Percentiles rank a stretch among this genome's conserved stretches.
Conservation (phyloP, 2,113 vertebrate genomes). For the Sander lucioperca region DNA sequence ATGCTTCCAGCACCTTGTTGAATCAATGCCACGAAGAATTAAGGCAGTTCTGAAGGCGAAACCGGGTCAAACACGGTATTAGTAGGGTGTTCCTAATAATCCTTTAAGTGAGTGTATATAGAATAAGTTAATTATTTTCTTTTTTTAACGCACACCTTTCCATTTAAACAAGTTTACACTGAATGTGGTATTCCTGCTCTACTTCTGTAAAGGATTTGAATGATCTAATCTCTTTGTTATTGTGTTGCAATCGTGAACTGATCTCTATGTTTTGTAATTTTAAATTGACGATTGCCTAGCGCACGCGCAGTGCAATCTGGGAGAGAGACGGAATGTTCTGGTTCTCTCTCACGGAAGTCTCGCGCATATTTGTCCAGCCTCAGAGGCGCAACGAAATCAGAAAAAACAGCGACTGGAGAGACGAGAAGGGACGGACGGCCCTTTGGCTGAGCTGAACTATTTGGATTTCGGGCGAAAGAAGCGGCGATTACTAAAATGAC, state of each 20-base stretch:
- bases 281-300: neutral
- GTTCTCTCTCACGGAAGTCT: slow-evolving; percentile 50
- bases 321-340: slow-evolving; percentile 49
- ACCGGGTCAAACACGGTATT: too few species aligned
- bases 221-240: neutral
- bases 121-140: neutral
- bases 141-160: neutral
- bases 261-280: neutral
- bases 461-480: slow-evolving; percentile 59
- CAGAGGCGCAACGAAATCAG: slow-evolving; percentile 29
- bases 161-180: neutral
- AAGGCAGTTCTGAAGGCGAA: too few species aligned
- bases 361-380: slow-evolving; percentile 52
- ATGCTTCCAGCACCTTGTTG: too few species aligned
- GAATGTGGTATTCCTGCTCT: neutral
- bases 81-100: too few species aligned
- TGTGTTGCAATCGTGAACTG: neutral
- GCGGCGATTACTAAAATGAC: slow-evolving; percentile 76
- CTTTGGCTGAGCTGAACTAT: slow-evolving; percentile 72
- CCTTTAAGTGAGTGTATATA: too few species aligned
- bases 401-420: slow-evolving; percentile 47
- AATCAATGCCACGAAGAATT: too few species aligned
- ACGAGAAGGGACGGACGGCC: slow-evolving; percentile 68
- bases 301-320: slow-evolving; percentile 35
- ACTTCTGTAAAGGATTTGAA: too few species aligned